Percentiles rank a stretch among this genome's conserved stretches.
phyloP scores from a whole-genome alignment of 2,797 vertebrate genomes.

The Netta rufina region DNA sequence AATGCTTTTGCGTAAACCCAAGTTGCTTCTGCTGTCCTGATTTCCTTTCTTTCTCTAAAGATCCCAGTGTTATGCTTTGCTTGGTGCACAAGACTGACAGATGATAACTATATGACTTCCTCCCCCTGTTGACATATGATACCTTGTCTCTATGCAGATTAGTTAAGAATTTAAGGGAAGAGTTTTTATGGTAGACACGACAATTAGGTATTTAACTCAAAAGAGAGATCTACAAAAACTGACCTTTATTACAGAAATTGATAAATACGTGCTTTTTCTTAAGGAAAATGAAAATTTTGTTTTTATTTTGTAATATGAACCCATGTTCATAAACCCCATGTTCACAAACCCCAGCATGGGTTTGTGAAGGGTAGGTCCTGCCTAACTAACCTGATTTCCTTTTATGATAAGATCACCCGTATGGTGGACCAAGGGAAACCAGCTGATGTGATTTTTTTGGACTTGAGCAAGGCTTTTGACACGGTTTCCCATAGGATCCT shows the following conservation, averaged over 20 bases:
- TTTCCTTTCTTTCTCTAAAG: not conserved
- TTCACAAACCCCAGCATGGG: no score
- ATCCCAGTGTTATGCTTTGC: not conserved
- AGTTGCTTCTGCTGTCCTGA: not conserved
- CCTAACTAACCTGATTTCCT: no score
- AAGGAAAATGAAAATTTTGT: constrained; percentile 4
- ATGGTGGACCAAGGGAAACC: no score
- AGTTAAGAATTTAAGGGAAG: not conserved
- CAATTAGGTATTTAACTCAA: not conserved
- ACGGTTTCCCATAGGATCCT: no score
- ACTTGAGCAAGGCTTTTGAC: no score
- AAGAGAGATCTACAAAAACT: not conserved
- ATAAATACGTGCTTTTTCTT: not conserved
- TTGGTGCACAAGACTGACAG: not conserved
- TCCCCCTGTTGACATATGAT: not conserved
- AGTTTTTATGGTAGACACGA: not conserved
- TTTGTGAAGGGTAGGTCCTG: no score
- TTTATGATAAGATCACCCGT: no score
- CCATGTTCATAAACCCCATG: no score
- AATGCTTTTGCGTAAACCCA: not conserved
- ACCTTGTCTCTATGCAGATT: not conserved
- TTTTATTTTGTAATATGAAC: not conserved
- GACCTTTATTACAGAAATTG: not conserved
- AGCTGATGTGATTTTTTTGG: no score
- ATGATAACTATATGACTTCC: not conserved